Percentiles rank a stretch among this genome's conserved stretches.
These are phyloP conservation scores for Montifringilla adamsi DNA, from an alignment of 2,113 vertebrate species.

Conservation along the genomic window DNA sequence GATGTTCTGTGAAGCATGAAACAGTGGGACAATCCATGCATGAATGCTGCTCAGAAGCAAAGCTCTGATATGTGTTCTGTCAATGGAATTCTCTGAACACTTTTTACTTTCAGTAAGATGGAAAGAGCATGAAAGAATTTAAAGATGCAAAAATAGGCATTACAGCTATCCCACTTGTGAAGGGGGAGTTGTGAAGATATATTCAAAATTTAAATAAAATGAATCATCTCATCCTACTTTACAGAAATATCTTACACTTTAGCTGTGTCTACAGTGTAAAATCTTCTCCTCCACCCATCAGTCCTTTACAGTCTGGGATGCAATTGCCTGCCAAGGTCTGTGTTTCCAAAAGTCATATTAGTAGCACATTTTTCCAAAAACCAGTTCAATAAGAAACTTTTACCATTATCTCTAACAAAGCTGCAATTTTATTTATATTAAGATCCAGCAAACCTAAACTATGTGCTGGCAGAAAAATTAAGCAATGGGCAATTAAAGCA, in stretches of 20 bases:
- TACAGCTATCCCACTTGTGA: background rate
- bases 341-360: background rate
- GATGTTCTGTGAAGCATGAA: background rate
- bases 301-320: background rate
- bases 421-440: background rate
- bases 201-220: slow-evolving; percentile 13
- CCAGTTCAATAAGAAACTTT: background rate
- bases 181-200: background rate
- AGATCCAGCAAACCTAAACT: background rate
- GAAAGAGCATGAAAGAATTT: background rate
- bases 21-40: background rate
- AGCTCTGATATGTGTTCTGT: background rate
- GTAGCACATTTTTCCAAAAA: background rate
- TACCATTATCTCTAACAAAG: background rate
- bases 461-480: background rate
- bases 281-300: background rate
- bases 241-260: background rate
- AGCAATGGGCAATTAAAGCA: background rate
- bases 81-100: background rate
- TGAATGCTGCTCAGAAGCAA: background rate
- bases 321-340: background rate
- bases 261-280: background rate
- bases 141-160: background rate
- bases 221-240: background rate
- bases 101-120: background rate